Evolutionary conservation across 2,888 invertebrate genomes (phyloP), one percentile per base, ranked within the genome.

Genomic region (Cartodere bifasciata): DNA sequence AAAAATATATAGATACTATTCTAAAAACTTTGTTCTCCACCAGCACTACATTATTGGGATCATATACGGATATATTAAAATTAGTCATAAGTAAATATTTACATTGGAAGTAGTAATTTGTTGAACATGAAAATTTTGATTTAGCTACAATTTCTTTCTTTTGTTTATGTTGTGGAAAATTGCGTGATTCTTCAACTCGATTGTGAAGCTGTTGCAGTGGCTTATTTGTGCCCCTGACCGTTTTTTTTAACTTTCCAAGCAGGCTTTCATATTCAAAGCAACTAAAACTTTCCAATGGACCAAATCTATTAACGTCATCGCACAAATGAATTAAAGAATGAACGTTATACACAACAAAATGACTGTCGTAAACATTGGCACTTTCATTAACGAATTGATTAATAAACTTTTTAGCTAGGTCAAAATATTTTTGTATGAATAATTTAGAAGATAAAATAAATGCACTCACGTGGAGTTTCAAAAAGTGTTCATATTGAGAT

Each of bases 311-410:
- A 7, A 29, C 29, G 9, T 34, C 34, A 13, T 30, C 9, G 7
- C 14, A 16, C n/a, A 34, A 11, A 24, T 34, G 34, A 5, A 29
- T 14, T 10, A 34, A 6, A 2, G 16, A 30, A 13, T 34, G 34
- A 14, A 34, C 30, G 29, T 34, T 34, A 13, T 34, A 34, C 2
- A 29, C 25, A 13, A 15, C 29, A 34, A 30, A 34, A 31, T 31
- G 30, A 6, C 10, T 31, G 16, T 31, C 17, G 16, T 31, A 31
- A 15, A 31, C 16, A 13, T 32, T 10, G 6, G 31, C 15, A 13
- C 12, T 11, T n/a, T 6, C 5, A 29, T 15, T 12, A 9, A 31
- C 20, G 16, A 31, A 31, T 14, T 14, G 4, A 9, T 14, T n/a
- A 12, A 30, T 15, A 4, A 16, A 7, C 5, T 31, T 20, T 32